Evolutionary conservation across 2,113 vertebrate species (phyloP), one percentile per base, ranked within the genome.

Genomic region (Etia nguti): DNA sequence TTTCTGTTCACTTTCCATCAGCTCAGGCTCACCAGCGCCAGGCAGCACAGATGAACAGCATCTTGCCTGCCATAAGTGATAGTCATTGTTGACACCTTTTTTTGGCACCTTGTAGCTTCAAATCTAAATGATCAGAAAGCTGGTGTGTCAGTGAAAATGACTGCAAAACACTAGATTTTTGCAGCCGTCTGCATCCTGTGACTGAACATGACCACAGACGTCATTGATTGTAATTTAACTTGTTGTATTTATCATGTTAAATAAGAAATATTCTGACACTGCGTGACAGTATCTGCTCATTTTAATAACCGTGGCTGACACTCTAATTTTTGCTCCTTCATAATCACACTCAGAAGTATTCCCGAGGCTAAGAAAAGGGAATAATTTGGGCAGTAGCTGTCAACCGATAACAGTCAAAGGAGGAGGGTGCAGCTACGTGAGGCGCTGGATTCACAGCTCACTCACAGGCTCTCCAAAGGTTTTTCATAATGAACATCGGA

Each of bases 261-360:
- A 15, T 24, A 16, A 85, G 83, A 55, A 31, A 52, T 85, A 85
- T 89, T 90, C 86, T 89, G 90, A 89, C 93, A 79, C 22, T 5
- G 79, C 55, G 26, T 59, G 89, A 80, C 81, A 43, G 84, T 43
- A 79, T 89, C 55, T 84, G 4, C 79, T 88, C 81, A 20, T 80
- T 90, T 85, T 75, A 83, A 92, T 88, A 87, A 88, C 48, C 18
- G 2, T 20, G 73, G 77, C 82, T 80, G 87, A 87, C 90, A 57
- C 52, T 22, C 54, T 75, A 7, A 81, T 77, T 90, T 83, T 41
- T 26, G 22, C 81, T 79, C 48, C 52, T 82, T 77, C 26, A 55
- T 83, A 75, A 81, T 88, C 85, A 57, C 79, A n/a, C 62, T 83
- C 70, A 3, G 4, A 50, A 11, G 16, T 34, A 18, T 83, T 85